A percentile compares a stretch with the other conserved stretches of the same genome.
phyloP scores from a whole-genome alignment of 2,888 invertebrate species.

The Sesia bembeciformis region DNA sequence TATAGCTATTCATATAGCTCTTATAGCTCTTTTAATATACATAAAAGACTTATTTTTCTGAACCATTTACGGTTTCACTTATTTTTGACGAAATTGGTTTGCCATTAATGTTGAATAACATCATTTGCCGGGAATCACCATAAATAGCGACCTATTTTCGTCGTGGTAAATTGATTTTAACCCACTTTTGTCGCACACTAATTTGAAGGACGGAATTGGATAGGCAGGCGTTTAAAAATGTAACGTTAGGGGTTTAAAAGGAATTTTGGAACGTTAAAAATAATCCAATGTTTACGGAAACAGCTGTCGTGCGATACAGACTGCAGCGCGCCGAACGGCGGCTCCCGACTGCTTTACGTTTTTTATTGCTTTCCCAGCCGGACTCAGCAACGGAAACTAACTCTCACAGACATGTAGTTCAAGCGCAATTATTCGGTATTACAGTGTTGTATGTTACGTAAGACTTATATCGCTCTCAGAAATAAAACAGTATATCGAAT shows the following conservation, averaged over 20 bases:
- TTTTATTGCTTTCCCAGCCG: slow-evolving; percentile 4
- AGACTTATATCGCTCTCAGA: slow-evolving; percentile 29
- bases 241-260: neutral
- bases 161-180: too few relatives aligned
- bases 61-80: too few relatives aligned
- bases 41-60: too few relatives aligned
- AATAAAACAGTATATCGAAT: slow-evolving; percentile 1
- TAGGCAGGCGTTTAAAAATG: neutral
- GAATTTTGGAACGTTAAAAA: neutral
- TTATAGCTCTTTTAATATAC: too few relatives aligned
- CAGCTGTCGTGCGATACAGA: slow-evolving; percentile 5
- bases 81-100: too few relatives aligned
- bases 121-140: too few relatives aligned
- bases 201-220: too few relatives aligned
- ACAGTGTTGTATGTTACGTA: slow-evolving; percentile 5
- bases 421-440: neutral
- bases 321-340: slow-evolving; percentile 2
- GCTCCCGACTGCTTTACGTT: neutral
- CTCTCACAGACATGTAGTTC: neutral
- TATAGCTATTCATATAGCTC: too few relatives aligned
- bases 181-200: too few relatives aligned
- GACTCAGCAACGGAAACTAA: neutral
- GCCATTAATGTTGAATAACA: too few relatives aligned
- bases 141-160: too few relatives aligned
- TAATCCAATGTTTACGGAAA: slow-evolving; percentile 6